Evolutionary conservation across 92 coral and sea anemone genomes (phyloP).

Genomic region (Virgularia gustaviana): DNA sequence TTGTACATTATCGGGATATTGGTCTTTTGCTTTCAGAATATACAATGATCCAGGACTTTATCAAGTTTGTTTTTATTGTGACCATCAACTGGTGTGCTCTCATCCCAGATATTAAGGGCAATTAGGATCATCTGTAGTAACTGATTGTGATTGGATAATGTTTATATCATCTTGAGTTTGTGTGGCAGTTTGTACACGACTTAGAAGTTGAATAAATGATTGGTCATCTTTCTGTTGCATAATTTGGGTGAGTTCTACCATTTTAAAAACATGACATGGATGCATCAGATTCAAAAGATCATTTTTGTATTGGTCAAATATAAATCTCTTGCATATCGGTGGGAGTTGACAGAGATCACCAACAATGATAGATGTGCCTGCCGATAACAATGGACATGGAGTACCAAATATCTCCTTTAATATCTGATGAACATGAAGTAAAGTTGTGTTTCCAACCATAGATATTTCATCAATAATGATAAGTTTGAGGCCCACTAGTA

Average conservation of each 20-base stretch:
- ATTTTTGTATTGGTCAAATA: too few species aligned
- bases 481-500: constrained; percentile 44
- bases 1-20: constrained; percentile 24
- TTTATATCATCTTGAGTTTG: constrained; percentile 54
- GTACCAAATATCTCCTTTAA: constrained; percentile 62
- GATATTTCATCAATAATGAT: too few species aligned
- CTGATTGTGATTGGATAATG: constrained; percentile 41
- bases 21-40: too few species aligned
- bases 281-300: too few species aligned
- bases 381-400: constrained; percentile 45
- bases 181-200: constrained; percentile 49
- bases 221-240: constrained; percentile 52
- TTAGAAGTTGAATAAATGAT: constrained; percentile 42
- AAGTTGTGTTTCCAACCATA: too few species aligned
- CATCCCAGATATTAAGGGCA: constrained; percentile 57
- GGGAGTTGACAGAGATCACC: too few species aligned
- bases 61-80: constrained; percentile 6
- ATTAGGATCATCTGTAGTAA: constrained; percentile 2
- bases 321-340: too few species aligned
- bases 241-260: too few species aligned
- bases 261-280: too few species aligned
- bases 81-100: background rate
- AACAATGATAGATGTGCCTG: constrained; percentile 49
- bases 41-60: background rate
- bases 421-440: constrained; percentile 58